Evolutionary conservation across 2,113 vertebrate genomes (phyloP), one percentile per base, ranked within the genome.

Genomic region (Gnathonemus longibarbis): DNA sequence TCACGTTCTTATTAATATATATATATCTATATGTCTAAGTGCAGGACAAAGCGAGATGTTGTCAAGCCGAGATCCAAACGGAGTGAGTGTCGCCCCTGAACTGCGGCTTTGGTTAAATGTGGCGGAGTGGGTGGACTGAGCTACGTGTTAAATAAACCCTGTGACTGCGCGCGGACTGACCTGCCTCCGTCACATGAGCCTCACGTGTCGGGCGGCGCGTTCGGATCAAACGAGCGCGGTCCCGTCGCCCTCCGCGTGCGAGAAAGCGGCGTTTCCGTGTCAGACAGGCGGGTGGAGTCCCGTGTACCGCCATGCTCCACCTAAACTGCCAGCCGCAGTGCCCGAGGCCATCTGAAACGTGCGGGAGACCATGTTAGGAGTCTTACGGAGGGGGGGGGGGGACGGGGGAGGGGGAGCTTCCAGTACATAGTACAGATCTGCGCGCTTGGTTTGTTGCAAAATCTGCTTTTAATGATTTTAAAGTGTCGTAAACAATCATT

Each of bases 181-280:
- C 94, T 95, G 90, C 92, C 94, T 91, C 92, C 94, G 95, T 98
- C 98, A 98, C 97, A 97, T 98, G 98, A 97, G 97, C 89, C 97
- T 98, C 98, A 98, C 98, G 97, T 98, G 98, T 96, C 93, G 96
- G 95, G 96, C 96, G 94, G 95, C 92, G 97, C 96, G 95, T 93
- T 93, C 93, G 95, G 92, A 92, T 92, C 92, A 88, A 89, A 83
- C 84, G 0, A 92, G 94, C 89, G 91, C 95, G 92, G 90, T 31
- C 95, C 94, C 94, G 89, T 90, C 91, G 77, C 52, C 92, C 92
- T 91, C 45, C 91, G 89, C 92, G 88, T 93, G 91, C 94, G 91
- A 93, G 85, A 91, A 89, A 93, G 93, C 39, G 48, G 89, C 92
- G 91, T 86, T 92, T 90, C 92, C 90, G 93, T 86, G 91, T 93